Percentiles rank a stretch among this genome's conserved stretches.
Evolutionary conservation across 2,888 invertebrate genomes (phyloP).

Genomic region (Sussaba pulchella): DNA sequence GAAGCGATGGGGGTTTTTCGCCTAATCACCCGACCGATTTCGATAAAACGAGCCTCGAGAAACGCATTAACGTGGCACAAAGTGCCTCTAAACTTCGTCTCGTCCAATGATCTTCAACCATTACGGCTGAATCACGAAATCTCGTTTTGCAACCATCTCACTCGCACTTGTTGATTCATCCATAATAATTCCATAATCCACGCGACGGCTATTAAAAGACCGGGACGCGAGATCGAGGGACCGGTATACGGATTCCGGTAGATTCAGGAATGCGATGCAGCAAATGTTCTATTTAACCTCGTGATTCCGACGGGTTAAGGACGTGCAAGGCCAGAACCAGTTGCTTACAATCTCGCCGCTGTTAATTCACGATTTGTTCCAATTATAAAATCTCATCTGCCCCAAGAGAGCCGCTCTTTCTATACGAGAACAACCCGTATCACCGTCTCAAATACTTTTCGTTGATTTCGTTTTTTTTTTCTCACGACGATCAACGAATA

Average conservation of each 20-base stretch:
- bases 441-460: constrained; percentile 4
- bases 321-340: constrained; percentile 27
- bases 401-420: no score
- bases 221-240: background rate
- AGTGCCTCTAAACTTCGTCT: no score
- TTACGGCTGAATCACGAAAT: no score
- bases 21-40: no score
- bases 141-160: no score
- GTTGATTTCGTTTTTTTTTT: background rate
- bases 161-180: no score
- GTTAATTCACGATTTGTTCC: constrained; percentile 12
- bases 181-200: no score
- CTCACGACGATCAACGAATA: background rate
- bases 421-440: background rate
- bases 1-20: no score
- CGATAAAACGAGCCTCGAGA: no score
- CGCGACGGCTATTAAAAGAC: background rate
- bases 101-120: no score
- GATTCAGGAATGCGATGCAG: constrained; percentile 48
- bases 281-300: constrained; percentile 49
- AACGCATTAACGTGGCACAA: no score
- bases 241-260: constrained; percentile 16
- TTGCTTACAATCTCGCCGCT: constrained; percentile 28
- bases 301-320: constrained; percentile 23
- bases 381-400: constrained; percentile 44